Conservation (phyloP, 2,113 vertebrate species). For the Alethe diademata region DNA sequence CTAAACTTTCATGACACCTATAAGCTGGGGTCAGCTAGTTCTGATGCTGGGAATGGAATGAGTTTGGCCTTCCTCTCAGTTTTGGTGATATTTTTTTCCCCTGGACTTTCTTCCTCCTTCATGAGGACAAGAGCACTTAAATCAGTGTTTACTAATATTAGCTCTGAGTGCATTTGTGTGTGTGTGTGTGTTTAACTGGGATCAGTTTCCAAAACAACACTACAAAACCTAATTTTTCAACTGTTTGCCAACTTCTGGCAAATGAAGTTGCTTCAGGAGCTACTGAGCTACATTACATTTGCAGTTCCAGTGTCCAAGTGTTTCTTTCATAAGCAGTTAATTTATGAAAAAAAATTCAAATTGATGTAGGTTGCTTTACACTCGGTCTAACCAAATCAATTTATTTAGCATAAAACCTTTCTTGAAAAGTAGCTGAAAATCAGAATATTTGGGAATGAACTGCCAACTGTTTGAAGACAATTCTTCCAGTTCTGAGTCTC, state of each 20-base stretch:
- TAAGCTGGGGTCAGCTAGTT: not conserved
- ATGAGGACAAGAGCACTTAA: accelerated
- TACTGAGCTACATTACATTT: not conserved
- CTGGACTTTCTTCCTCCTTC: not conserved
- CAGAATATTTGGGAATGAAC: not conserved
- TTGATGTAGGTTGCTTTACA: not conserved
- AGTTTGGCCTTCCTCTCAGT: not conserved
- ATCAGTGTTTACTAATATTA: not conserved
- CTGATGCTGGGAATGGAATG: not conserved
- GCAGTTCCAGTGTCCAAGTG: not conserved
- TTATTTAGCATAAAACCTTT: not conserved
- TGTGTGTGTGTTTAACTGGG: not conserved
- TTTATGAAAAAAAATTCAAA: not conserved
- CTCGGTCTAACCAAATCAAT: not conserved
- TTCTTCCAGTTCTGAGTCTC: not conserved
- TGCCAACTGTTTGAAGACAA: not conserved
- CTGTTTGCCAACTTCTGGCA: not conserved
- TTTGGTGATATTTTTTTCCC: not conserved
- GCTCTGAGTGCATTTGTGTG: not conserved
- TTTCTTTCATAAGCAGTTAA: not conserved
- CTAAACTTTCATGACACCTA: not conserved
- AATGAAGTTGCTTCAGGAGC: not conserved
- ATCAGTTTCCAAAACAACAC: not conserved
- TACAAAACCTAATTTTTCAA: not conserved
- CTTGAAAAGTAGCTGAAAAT: not conserved